Conservation (phyloP, 2,113 vertebrate genomes). For the Eublepharis macularius region DNA sequence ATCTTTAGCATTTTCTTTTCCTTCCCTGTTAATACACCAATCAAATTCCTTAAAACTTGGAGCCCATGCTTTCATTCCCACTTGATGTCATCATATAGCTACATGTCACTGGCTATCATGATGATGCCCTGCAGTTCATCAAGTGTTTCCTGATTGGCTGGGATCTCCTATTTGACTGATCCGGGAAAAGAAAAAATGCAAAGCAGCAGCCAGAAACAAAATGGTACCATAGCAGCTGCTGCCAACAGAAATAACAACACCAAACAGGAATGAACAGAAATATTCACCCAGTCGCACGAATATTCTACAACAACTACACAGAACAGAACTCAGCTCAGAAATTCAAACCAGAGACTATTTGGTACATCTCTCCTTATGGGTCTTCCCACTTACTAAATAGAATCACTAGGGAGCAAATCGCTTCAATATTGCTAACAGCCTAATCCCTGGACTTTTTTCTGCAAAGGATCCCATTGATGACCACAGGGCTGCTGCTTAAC, state of each 20-base stretch:
- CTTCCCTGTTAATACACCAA: no score
- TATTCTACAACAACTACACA: no score
- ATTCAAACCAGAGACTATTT: not conserved
- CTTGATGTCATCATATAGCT: not conserved
- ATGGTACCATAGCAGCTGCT: no score
- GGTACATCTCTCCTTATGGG: not conserved
- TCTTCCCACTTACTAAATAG: not conserved
- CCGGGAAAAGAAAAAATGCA: no score
- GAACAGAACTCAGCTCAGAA: not conserved
- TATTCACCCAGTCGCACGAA: no score
- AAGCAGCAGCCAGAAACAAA: no score
- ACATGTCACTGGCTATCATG: not conserved
- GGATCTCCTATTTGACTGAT: not conserved
- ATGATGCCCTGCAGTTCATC: not conserved
- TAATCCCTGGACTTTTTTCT: no score
- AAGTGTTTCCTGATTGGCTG: not conserved
- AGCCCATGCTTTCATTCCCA: not conserved
- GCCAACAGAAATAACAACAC: no score
- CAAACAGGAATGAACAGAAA: no score
- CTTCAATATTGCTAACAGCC: not conserved
- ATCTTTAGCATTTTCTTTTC: no score
- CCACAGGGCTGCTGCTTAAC: not conserved
- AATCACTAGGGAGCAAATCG: not conserved
- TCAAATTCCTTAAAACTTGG: no score
- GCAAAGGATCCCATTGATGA: not conserved